These are phyloP conservation scores for Drosophila meridionalis DNA, from an alignment of 2,888 invertebrate species.

Conservation along the genomic window DNA sequence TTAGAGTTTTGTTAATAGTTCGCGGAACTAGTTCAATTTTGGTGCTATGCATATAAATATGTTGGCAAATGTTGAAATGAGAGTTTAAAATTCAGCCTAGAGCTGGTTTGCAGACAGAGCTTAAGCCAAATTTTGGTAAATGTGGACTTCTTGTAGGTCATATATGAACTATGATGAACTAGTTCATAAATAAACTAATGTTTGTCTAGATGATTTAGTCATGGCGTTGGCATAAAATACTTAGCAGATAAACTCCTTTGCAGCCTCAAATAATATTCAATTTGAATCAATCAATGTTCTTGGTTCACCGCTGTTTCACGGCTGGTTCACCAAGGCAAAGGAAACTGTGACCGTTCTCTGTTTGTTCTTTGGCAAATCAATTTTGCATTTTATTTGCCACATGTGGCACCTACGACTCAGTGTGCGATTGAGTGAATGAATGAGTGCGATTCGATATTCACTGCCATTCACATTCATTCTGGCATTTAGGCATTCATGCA, in stretches of 20 bases:
- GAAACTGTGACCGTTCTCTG: neutral
- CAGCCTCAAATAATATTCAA: neutral
- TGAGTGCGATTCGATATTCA: constrained; percentile 25
- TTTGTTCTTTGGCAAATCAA: neutral
- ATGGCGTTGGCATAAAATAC: neutral
- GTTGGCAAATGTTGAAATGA: neutral
- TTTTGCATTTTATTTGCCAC: constrained; percentile 14
- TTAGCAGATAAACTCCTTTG: neutral
- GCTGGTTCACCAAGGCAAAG: neutral
- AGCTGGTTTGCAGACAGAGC: neutral
- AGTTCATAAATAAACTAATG: neutral
- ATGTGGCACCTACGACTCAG: constrained; percentile 21
- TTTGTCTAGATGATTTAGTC: neutral
- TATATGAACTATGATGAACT: neutral
- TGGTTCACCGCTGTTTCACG: neutral
- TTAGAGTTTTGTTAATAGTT: neutral
- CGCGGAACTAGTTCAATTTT: constrained; percentile 2
- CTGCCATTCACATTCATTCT: constrained; percentile 41
- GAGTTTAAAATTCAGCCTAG: neutral
- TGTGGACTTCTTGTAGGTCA: neutral
- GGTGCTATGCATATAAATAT: neutral
- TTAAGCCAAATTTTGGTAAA: neutral
- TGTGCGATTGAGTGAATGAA: constrained; percentile 9
- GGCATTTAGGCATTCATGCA: constrained; percentile 36
- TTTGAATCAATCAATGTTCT: neutral